A percentile compares a stretch with the other conserved stretches of the same genome.
These are phyloP conservation scores for Yasuhikotakia modesta DNA, from an alignment of 2,797 vertebrate species.

Conservation along the genomic window DNA sequence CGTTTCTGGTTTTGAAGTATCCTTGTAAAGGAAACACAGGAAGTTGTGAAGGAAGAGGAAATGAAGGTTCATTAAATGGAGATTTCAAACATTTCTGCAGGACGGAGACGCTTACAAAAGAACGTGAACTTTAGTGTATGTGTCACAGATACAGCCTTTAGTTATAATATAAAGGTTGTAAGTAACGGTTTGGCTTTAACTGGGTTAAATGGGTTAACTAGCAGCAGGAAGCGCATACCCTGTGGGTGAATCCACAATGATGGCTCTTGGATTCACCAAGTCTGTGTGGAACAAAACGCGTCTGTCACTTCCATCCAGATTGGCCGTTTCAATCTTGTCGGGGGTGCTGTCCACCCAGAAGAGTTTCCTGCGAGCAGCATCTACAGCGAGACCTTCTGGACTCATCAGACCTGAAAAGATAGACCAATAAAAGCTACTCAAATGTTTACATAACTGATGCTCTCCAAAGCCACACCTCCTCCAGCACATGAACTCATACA, in stretches of 20 bases:
- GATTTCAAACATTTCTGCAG: background rate
- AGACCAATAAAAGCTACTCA: background rate
- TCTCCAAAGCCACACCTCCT: no score
- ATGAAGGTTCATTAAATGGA: conserved; percentile 47
- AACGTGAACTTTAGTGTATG: no score
- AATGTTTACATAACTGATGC: background rate
- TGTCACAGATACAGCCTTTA: no score
- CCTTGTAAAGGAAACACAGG: conserved; percentile 27
- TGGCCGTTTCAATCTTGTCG: conserved; percentile 86
- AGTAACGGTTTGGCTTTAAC: no score
- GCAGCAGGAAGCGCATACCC: conserved; percentile 77
- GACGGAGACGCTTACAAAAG: no score
- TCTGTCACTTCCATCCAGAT: conserved; percentile 86
- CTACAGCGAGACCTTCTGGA: conserved; percentile 91
- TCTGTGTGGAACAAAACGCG: conserved; percentile 84
- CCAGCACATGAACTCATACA: no score
- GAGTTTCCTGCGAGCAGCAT: conserved; percentile 81
- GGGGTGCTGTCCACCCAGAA: conserved; percentile 95
- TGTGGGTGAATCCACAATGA: conserved; percentile 85
- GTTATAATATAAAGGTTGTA: no score
- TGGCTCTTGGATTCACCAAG: conserved; percentile 93
- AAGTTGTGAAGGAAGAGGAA: conserved; percentile 43
- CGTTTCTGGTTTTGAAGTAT: conserved; percentile 7
- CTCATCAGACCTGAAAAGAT: conserved; percentile 84
- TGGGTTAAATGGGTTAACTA: no score